Conservation (phyloP, 2,888 invertebrate genomes). For the Julus scanicus region DNA sequence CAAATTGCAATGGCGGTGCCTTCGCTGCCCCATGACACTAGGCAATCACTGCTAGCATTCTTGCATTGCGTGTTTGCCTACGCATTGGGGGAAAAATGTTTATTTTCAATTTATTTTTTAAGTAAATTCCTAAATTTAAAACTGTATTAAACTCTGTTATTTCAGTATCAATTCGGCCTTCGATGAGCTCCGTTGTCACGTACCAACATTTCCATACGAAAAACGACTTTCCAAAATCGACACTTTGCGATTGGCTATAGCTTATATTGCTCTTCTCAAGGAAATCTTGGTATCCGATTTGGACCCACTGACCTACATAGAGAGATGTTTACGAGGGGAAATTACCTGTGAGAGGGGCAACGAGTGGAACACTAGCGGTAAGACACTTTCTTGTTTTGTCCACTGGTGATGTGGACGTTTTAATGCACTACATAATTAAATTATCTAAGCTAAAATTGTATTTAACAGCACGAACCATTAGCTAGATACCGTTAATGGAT, state of each 20-base stretch:
- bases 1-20: not conserved
- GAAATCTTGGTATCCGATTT: conserved; percentile 88
- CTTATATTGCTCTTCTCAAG: conserved; percentile 93
- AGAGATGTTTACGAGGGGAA: conserved; percentile 88
- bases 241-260: conserved; percentile 94
- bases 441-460: no score
- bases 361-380: conserved; percentile 97
- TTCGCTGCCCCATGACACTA: not conserved
- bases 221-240: conserved; percentile 98
- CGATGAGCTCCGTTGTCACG: conserved; percentile 96
- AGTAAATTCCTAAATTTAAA: not conserved
- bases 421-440: no score
- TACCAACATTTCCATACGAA: conserved; percentile 99
- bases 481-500: no score
- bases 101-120: not conserved
- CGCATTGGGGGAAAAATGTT: not conserved
- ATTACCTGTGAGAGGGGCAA: conserved; percentile 84
- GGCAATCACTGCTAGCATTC: not conserved
- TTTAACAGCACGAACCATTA: no score
- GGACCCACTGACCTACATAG: conserved; percentile 93
- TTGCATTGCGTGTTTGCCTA: not conserved
- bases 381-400: conserved; percentile 59
- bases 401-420: no score
- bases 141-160: conserved; percentile 43
- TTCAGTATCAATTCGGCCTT: conserved; percentile 98